phyloP scores from a whole-genome alignment of 2,888 invertebrate species.

The Agrochola lota region DNA sequence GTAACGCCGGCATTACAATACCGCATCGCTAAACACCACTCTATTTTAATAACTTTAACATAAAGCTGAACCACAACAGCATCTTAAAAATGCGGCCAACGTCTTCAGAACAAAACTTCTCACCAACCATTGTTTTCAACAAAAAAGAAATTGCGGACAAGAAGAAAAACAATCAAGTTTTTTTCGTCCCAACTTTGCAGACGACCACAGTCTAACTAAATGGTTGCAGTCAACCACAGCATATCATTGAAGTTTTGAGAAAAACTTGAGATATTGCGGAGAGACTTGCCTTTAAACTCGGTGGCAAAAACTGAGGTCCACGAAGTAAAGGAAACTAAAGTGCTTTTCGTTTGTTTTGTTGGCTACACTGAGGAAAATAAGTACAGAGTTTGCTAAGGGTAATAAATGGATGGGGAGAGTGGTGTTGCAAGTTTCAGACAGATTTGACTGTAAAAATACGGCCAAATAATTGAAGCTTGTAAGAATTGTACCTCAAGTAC shows the following conservation, averaged over 20 bases:
- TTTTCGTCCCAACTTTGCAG: constrained; percentile 52
- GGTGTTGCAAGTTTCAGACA: neutral
- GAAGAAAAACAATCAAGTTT: constrained; percentile 52
- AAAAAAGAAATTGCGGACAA: constrained; percentile 45
- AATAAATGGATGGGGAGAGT: constrained; percentile 22
- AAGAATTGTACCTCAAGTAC: neutral
- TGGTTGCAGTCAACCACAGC: constrained; percentile 50
- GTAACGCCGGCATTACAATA: neutral
- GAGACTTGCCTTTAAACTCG: constrained; percentile 23
- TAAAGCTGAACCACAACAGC: constrained; percentile 29
- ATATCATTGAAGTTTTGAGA: constrained; percentile 31
- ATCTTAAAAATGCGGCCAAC: constrained; percentile 45
- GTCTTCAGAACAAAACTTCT: constrained; percentile 51
- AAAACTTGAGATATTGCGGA: constrained; percentile 44
- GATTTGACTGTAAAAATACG: neutral
- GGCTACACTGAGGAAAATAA: constrained; percentile 14
- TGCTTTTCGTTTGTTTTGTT: constrained; percentile 35
- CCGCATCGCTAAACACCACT: constrained; percentile 15
- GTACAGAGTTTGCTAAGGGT: constrained; percentile 9
- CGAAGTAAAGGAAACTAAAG: constrained; percentile 37
- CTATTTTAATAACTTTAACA: constrained; percentile 48
- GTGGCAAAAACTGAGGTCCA: constrained; percentile 36
- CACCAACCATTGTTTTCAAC: constrained; percentile 50
- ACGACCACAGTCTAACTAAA: constrained; percentile 48
- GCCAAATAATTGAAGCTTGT: constrained; percentile 9